phyloP scores from a whole-genome alignment of 23 tunicate genomes.

The Styela clava region DNA sequence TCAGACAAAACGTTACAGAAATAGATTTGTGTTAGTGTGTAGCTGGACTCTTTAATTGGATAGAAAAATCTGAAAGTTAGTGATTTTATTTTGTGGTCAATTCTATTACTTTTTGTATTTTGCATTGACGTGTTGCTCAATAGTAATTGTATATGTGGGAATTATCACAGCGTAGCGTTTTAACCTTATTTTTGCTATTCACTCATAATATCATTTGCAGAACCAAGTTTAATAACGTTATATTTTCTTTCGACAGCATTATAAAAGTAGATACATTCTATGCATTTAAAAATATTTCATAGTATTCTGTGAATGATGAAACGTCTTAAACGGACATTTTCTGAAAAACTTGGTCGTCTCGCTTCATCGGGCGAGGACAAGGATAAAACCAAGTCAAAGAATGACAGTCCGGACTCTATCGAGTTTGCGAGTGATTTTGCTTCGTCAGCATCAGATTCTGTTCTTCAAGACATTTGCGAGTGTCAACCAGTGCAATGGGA shows the following conservation, averaged over 20 bases:
- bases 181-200: too few species aligned
- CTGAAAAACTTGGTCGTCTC: conserved; percentile 53
- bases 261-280: not conserved
- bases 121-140: too few species aligned
- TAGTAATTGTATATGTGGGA: too few species aligned
- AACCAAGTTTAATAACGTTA: too few species aligned
- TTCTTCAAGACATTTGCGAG: conserved; percentile 3
- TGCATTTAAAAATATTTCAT: not conserved
- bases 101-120: too few species aligned
- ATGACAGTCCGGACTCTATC: not conserved
- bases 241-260: not conserved
- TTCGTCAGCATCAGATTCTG: conserved; percentile 19
- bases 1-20: too few species aligned
- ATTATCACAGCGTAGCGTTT: too few species aligned
- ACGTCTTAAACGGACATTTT: conserved; percentile 45
- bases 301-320: conserved; percentile 35
- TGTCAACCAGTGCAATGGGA: not conserved
- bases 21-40: too few species aligned
- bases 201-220: too few species aligned
- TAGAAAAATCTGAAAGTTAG: too few species aligned
- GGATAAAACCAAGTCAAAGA: not conserved
- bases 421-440: conserved; percentile 21
- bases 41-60: too few species aligned
- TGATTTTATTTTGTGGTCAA: too few species aligned
- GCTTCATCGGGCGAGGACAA: conserved; percentile 18